Conservation (phyloP, 2,888 invertebrate species). For the Exephanes ischioxanthus region DNA sequence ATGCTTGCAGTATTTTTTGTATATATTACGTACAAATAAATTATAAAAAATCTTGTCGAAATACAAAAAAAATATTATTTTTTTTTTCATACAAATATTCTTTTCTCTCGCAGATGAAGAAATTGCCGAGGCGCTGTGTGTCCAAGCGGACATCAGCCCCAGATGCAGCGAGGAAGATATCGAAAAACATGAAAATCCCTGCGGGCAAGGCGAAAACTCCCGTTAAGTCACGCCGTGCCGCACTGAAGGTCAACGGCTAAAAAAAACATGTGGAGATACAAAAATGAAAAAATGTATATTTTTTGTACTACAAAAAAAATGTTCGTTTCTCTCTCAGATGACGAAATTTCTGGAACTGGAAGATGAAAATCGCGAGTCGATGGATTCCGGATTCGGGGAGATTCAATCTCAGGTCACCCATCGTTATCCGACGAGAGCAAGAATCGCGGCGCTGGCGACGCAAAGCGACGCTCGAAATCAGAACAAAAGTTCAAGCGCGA, state of each 20-base stretch:
- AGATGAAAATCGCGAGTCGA: slow-evolving; percentile 62
- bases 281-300: no score
- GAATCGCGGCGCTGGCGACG: background rate
- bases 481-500: background rate
- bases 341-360: slow-evolving; percentile 70
- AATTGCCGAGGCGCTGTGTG: slow-evolving; percentile 1
- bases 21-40: background rate
- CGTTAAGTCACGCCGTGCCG: slow-evolving; percentile 70
- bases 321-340: slow-evolving; percentile 68
- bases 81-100: background rate
- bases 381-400: slow-evolving; percentile 16
- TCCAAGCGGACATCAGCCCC: background rate
- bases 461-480: background rate
- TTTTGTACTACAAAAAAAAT: no score
- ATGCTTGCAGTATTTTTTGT: background rate
- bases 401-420: background rate
- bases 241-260: slow-evolving; percentile 65
- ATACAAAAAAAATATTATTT: no score
- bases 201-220: slow-evolving; percentile 71
- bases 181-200: slow-evolving; percentile 44
- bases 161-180: slow-evolving; percentile 21
- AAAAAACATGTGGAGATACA: no score
- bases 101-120: slow-evolving; percentile 8
- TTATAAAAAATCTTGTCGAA: no score
- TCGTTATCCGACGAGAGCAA: slow-evolving; percentile 21